Evolutionary conservation across 1,140 invertebrate genomes (phyloP).

Genomic region (Penaeus vannamei): DNA sequence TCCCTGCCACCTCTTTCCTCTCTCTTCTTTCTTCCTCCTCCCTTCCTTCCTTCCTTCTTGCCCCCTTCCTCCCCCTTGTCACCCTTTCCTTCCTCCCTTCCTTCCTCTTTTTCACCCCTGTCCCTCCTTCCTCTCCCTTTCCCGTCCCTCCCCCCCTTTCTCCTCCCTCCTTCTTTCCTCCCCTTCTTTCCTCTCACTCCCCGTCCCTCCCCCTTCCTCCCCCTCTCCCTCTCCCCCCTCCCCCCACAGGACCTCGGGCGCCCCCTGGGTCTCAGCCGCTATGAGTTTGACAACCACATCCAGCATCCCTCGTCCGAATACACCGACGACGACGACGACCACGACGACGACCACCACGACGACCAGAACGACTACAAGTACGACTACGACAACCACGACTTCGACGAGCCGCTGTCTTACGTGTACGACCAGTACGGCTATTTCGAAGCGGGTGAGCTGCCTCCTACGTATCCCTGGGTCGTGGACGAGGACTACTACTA

Average conservation of each 20-base stretch:
- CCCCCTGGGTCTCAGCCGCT: constrained; percentile 21
- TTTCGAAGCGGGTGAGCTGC: not conserved
- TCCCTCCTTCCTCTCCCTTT: no score
- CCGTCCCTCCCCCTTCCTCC: no score
- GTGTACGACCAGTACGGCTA: constrained; percentile 49
- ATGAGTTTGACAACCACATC: not conserved
- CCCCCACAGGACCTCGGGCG: constrained; percentile 37
- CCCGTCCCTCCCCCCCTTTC: no score
- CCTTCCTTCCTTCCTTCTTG: no score
- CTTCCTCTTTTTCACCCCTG: no score
- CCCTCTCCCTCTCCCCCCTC: not conserved
- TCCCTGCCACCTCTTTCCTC: no score
- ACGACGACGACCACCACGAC: constrained; percentile 8
- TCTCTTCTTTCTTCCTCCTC: no score
- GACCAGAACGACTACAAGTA: constrained; percentile 16
- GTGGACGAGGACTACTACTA: not conserved
- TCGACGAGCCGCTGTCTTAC: constrained; percentile 39
- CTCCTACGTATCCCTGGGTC: not conserved
- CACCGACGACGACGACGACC: constrained; percentile 28
- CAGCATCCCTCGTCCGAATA: constrained; percentile 28
- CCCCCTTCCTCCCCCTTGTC: no score
- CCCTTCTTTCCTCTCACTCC: no score
- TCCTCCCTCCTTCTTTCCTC: no score
- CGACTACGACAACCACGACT: constrained; percentile 5
- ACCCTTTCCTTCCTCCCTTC: no score